Base-by-base conservation (phyloP, 2,888 invertebrate species). In the Melieria picta region DNA sequence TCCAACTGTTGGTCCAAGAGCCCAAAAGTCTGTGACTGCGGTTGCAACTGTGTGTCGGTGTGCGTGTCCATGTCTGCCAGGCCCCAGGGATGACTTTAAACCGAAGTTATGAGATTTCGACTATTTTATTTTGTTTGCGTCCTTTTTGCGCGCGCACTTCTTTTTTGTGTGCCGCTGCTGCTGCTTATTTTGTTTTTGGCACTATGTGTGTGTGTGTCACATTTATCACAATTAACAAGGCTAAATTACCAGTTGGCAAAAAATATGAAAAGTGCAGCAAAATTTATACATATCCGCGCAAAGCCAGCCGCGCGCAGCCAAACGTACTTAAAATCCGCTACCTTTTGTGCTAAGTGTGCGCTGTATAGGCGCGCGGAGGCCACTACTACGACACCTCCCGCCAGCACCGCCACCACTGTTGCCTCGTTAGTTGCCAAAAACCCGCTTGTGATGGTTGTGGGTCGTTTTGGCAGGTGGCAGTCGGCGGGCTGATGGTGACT, bases 171-270 rank as follows among this genome's bases (percentile, higher is more conserved):
- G 30, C 30, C 30, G 7, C 43, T 43, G 13, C 43, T 52, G 7
- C 45, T 45, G 60, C 64, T 16, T 45, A 16, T 58, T 65, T 69
- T 50, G 10, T 65, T 61, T 16, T 13, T 42, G 57, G 30, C 61
- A 62, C 16, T 61, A 62, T 63, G 30, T 52, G 43, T 46, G 10
- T 16, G 63, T 73, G 65, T 66, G 72, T 64, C 73, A 75, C 77
- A 77, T 76, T 77, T 77, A 72, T 75, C 77, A 77, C 77, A 77
- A 77, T 77, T 77, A 77, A 74, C 76, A 72, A 61, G 74, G 65
- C 61, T 74, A 70, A 70, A 70, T 70, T 70, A 70, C 48, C 65
- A 70, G 70, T 64, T 70, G 65, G 57, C 48, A 66, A 66, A 58
- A 58, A 13, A 30, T 30, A 30, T 30, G 30, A 30, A 16, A 47